Evolutionary conservation across 2,113 vertebrate genomes (phyloP).

Genomic region (Stercorarius parasiticus): DNA sequence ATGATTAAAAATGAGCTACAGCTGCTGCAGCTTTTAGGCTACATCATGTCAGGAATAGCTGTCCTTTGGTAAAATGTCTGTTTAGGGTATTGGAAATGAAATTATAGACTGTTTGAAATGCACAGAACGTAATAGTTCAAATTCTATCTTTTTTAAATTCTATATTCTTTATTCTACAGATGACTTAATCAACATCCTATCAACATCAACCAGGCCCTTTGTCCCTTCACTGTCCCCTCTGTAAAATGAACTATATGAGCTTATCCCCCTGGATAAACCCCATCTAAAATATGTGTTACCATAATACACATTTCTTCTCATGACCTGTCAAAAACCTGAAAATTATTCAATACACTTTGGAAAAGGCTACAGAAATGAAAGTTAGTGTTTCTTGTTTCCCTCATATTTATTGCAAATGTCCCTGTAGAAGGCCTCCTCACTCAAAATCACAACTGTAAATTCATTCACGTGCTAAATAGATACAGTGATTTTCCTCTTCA

Average conservation of each 20-base stretch:
- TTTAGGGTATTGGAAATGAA: background rate
- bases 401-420: background rate
- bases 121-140: background rate
- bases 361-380: background rate
- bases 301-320: background rate
- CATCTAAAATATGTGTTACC: background rate
- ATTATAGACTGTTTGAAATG: background rate
- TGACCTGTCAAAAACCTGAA: background rate
- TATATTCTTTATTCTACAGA: background rate
- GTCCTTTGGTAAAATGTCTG: background rate
- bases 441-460: background rate
- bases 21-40: background rate
- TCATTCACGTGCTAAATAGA: background rate
- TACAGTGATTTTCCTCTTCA: background rate
- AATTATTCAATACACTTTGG: background rate
- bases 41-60: background rate
- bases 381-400: background rate
- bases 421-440: background rate
- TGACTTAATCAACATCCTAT: background rate
- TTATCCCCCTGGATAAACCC: background rate
- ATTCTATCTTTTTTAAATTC: background rate
- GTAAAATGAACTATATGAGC: background rate
- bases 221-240: background rate
- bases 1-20: background rate
- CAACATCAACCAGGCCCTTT: background rate